Base-by-base conservation (phyloP, 2,888 invertebrate species). In the Peribatodes rhomboidaria region DNA sequence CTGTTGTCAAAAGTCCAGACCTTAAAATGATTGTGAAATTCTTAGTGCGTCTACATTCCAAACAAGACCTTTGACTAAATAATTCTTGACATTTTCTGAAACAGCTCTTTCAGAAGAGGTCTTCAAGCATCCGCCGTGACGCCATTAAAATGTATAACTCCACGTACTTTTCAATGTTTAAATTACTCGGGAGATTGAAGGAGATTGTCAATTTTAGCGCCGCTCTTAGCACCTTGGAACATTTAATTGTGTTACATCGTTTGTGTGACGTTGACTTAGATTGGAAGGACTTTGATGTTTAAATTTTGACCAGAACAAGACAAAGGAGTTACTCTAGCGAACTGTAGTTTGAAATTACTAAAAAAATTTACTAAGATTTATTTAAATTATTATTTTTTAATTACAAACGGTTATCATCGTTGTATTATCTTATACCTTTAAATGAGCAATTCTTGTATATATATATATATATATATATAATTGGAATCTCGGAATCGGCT, bases 101-200 rank as follows among this genome's bases (percentile, higher is more conserved):
- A 42, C 55, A 16, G 4, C 39, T 42, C 54, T 55, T 11, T 42
- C 27, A 31, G 41, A 54, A 41, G 22, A 44, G 55, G 55, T 44
- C 42, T 55, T 35, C 42, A 44, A 33, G 35, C 35, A 33, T 54
- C 39, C 20, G 35, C 41, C 50, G 49, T 37, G 60, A 49, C 44
- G 57, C 56, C 53, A 73, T 73, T 71, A 70, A 69, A 69, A 73
- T 73, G 42, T 73, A 69, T 67, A 71, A 70, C 69, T 71, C 44
- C 39, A 70, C 61, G 52, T 66, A 70, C 67, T 70, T 67, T 72
- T 61, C 71, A 69, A 73, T 73, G 73, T 73, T 70, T 73, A 71
- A 73, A 73, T 73, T 71, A 71, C 67, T 61, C 22, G 44, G 61
- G 47, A 70, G 68, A 72, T 72, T 69, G 69, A 61, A 65, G 65